phyloP scores from a whole-genome alignment of 2,888 invertebrate species.

The Acanthopleura granulata region DNA sequence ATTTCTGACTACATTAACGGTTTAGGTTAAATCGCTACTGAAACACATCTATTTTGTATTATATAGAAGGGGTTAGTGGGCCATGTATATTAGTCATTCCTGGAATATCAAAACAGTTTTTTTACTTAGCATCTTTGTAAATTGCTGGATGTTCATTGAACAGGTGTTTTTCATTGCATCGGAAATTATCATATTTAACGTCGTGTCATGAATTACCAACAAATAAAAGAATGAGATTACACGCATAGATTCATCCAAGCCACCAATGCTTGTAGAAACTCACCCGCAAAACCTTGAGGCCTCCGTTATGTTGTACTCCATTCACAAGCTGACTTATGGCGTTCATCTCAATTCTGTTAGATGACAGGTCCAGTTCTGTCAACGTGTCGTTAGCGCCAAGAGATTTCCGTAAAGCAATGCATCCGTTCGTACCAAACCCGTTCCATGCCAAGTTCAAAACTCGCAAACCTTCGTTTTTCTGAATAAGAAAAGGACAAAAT shows the following conservation, averaged over 20 bases:
- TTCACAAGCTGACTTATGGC: slow-evolving; percentile 44
- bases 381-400: slow-evolving; percentile 45
- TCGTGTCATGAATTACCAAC: too few species aligned
- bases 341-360: slow-evolving; percentile 47
- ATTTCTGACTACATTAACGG: too few species aligned
- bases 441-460: slow-evolving; percentile 52
- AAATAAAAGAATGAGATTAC: too few species aligned
- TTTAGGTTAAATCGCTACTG: too few species aligned
- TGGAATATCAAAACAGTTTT: too few species aligned
- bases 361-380: slow-evolving; percentile 48
- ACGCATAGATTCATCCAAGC: background rate
- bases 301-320: slow-evolving; percentile 47
- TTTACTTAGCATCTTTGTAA: too few species aligned
- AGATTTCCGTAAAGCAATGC: slow-evolving; percentile 40
- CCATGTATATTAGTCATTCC: too few species aligned
- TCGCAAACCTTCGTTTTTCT: slow-evolving; percentile 50
- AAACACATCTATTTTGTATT: too few species aligned
- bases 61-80: too few species aligned
- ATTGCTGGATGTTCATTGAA: too few species aligned
- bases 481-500: slow-evolving; percentile 1
- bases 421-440: slow-evolving; percentile 47
- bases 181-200: too few species aligned
- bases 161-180: too few species aligned
- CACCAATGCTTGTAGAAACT: slow-evolving; percentile 11
- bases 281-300: slow-evolving; percentile 45